phyloP scores from a whole-genome alignment of 1,140 invertebrate species.

The Bombus soroeensis region DNA sequence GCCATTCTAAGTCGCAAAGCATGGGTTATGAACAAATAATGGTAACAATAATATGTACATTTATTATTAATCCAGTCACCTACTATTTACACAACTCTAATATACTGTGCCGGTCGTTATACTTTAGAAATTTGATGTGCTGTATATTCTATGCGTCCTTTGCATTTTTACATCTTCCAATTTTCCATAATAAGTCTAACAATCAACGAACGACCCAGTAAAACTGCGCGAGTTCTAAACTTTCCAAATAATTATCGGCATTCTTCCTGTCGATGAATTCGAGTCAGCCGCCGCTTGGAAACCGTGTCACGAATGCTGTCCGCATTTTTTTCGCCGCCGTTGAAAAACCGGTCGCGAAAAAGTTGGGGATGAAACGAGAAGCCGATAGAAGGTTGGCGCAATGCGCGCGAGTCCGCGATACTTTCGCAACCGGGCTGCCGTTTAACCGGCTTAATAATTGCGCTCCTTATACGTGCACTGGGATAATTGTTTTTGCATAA shows the following conservation, averaged over 20 bases:
- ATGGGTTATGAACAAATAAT: no score
- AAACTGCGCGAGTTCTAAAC: background rate
- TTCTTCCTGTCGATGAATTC: background rate
- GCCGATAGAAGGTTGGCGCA: slow-evolving; percentile 19
- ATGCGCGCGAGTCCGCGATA: slow-evolving; percentile 35
- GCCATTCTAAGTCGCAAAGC: no score
- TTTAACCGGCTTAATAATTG: slow-evolving; percentile 67
- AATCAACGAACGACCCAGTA: background rate
- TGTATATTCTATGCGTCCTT: background rate
- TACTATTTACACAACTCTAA: no score
- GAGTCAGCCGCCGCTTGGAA: background rate
- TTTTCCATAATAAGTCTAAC: background rate
- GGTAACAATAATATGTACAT: no score
- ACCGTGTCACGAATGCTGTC: slow-evolving; percentile 1
- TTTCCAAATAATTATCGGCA: background rate
- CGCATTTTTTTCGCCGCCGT: background rate
- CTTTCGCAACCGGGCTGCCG: slow-evolving; percentile 3
- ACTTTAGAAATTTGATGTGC: no score
- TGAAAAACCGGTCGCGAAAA: slow-evolving; percentile 34
- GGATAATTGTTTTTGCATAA: slow-evolving; percentile 72
- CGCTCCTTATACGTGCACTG: slow-evolving; percentile 65
- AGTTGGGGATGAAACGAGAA: slow-evolving; percentile 11
- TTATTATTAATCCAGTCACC: no score
- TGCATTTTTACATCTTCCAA: background rate
- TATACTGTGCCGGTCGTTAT: no score